Base-by-base conservation (phyloP, 92 coral and sea anemone species). In the Parazoanthus atlanticus region DNA sequence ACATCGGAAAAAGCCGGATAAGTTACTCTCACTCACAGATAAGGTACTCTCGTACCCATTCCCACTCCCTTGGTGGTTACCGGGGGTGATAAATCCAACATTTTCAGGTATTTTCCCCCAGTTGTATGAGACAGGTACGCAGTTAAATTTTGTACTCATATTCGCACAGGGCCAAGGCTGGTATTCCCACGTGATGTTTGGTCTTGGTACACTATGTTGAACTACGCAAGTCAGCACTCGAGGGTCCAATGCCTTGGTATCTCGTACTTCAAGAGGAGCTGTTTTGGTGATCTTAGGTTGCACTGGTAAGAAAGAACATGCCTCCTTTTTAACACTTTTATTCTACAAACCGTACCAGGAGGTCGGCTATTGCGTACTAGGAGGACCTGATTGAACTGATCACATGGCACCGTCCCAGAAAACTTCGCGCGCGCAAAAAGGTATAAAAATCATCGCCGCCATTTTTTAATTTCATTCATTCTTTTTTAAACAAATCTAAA, bases 1-100 rank as follows among this genome's bases (percentile, higher is more conserved):
- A 74, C 97, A 94, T 82, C 86, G 93, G 80, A 91, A 94, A 32
- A 94, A 89, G 78, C 81, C 84, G 46, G 92, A 92, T 52, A 79
- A 43, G 19, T 54, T 28, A 54, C 52, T 81, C 33, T 90, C 88
- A 5, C 84, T 80, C 23, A 90, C 78, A 40, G 54, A 26, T 40
- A 93, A 8, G 8, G 81, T 67, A 32, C 90, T 89, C 25, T 64
- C 80, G 77, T 49, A 70, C 34, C 83, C 12, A 47, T 40, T 10
- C 12, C 16, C 23, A 32, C 30, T 80, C 47, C 16, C 30, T 32
- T 31, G 5, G 29, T 15, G 46, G 19, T 17, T 21, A 1, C 16
- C 61, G 16, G n/a, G 3, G 28, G 6, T 84, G 25, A 84, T 67
- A 47, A 25, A 30, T 28, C 78, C 87, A 71, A 80, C 40, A 9